A percentile compares a stretch with the other conserved stretches of the same genome.
Evolutionary conservation across 2,113 vertebrate species (phyloP).

Genomic region (Oceanites oceanicus): DNA sequence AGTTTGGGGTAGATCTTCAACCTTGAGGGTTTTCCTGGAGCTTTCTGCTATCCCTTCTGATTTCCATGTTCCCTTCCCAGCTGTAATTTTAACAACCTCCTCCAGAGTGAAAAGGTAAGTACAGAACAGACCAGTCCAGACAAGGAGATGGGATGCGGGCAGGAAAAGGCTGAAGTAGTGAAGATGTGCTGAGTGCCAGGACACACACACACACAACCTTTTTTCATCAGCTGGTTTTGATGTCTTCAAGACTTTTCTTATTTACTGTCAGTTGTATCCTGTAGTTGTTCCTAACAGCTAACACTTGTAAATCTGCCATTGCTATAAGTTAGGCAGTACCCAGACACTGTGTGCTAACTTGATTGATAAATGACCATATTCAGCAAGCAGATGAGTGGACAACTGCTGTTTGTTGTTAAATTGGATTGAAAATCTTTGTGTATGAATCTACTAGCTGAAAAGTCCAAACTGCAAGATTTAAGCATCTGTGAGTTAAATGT

Average conservation of each 20-base stretch:
- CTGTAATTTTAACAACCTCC: not conserved
- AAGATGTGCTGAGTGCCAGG: not conserved
- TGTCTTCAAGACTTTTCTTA: not conserved
- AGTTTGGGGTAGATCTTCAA: not conserved
- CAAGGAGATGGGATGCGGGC: not conserved
- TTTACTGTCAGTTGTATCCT: not conserved
- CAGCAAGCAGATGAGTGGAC: not conserved
- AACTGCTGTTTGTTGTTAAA: not conserved
- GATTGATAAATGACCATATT: not conserved
- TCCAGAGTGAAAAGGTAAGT: not conserved
- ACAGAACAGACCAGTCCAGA: not conserved
- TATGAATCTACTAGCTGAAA: not conserved
- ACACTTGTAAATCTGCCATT: not conserved
- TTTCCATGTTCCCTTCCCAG: not conserved
- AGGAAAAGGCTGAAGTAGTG: not conserved
- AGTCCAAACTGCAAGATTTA: not conserved
- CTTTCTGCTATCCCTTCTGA: not conserved
- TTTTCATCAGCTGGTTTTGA: not conserved
- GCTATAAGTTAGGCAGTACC: fast-evolving
- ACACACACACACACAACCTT: not conserved
- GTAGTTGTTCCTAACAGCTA: not conserved
- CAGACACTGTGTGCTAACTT: not conserved
- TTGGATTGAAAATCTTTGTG: not conserved
- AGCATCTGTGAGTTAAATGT: not conserved
- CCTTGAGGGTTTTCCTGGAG: not conserved